Base-by-base conservation (phyloP, 2,797 vertebrate species). In the Xenentodon cancila region DNA sequence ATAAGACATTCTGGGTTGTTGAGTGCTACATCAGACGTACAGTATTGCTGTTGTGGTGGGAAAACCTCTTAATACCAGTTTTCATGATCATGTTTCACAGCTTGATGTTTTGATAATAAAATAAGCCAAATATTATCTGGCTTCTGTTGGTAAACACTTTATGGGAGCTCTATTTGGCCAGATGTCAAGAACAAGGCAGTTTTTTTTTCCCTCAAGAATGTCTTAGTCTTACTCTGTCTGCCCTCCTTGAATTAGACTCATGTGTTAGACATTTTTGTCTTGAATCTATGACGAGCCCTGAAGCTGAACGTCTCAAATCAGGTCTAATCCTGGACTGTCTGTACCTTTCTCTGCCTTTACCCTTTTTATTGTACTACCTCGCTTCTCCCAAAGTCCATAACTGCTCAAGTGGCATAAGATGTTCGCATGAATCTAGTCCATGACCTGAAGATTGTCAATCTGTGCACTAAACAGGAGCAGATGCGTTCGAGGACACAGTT, bases 171-270 rank as follows among this genome's bases (percentile, higher is more conserved):
- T 30, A 5, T 30, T 30, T 5, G 30, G 30, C 3, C 3, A 5
- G 7, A 30, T 30, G 30, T 30, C 30, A 30, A 30, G 30, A 30
- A 5, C 30, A 30, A 30, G 30, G 30, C 30, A 30, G 48, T 3
- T 44, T 18, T 45, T n/a, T 45, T 42, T 42, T 16, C 40, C 16
- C 42, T 44, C 13, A 45, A 53, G 43, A 79, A 76, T 64, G 59
- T 50, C n/a, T n/a, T n/a, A n/a, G 69, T 47, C 43, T 70, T 53
- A 19, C 75, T 44, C 42, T 54, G 58, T 48, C 42, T 43, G 47
- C 57, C 44, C 48, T 48, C 34, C 43, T 40, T 69, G 82, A 81
- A 87, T 87, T 69, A 71, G 47, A 65, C 65, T 86, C 73, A 74
- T 79, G 75, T 77, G 69, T 77, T 56, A 50, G 70, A 76, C 68